Conservation (phyloP, 2,888 invertebrate genomes). For the Sphinx pinastri region DNA sequence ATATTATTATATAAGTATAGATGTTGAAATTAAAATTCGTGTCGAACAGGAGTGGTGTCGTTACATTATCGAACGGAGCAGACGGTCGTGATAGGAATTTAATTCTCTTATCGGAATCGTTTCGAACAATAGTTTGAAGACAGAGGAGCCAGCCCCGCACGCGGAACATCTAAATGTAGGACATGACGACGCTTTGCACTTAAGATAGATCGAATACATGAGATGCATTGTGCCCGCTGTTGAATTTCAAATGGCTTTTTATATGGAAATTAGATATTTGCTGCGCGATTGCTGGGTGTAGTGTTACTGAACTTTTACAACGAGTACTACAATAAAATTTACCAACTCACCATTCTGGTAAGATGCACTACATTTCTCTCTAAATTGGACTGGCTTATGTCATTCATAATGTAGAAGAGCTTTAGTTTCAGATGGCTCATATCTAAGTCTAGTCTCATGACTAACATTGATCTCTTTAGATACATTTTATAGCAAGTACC, state of each 20-base stretch:
- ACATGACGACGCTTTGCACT: conserved; percentile 61
- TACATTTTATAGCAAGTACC: no score
- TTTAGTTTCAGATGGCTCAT: no score
- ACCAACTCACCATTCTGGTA: no score
- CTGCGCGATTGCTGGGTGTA: background rate
- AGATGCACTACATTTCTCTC: no score
- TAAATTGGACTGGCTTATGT: no score
- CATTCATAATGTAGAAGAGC: no score
- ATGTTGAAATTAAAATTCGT: conserved; percentile 17
- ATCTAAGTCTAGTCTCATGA: no score
- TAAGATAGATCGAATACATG: conserved; percentile 55
- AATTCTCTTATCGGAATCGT: conserved; percentile 37
- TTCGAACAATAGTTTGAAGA: conserved; percentile 38
- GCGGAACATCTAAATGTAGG: conserved; percentile 51
- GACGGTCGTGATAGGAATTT: conserved; percentile 31
- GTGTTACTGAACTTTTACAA: background rate
- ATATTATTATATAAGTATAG: no score
- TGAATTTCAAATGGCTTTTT: conserved; percentile 44
- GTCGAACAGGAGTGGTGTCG: conserved; percentile 23
- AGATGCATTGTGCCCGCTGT: conserved; percentile 53
- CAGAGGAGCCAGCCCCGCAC: conserved; percentile 29
- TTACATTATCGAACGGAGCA: conserved; percentile 22
- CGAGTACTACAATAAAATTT: no score
- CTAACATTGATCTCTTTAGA: no score
- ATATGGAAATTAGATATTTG: conserved; percentile 44